Percentiles rank a stretch among this genome's conserved stretches.
phyloP scores from a whole-genome alignment of 2,888 invertebrate species.

The Automeris io region DNA sequence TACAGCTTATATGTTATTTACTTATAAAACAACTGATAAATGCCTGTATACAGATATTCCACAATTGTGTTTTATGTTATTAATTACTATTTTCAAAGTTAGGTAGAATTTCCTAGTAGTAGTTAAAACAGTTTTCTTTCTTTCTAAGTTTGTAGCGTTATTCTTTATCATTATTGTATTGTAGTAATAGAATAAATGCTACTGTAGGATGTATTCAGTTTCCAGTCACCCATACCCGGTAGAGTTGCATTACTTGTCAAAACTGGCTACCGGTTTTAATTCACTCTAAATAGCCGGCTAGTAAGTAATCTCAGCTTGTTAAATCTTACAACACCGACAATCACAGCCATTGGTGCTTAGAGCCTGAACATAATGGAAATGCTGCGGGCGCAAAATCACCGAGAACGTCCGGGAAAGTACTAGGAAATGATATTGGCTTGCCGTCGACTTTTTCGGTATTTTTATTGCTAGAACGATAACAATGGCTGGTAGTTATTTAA shows the following conservation, averaged over 20 bases:
- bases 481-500: conserved; percentile 19
- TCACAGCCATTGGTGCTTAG: conserved; percentile 31
- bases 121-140: too few relatives aligned
- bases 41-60: too few relatives aligned
- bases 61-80: too few relatives aligned
- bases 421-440: conserved; percentile 32
- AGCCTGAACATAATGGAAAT: conserved; percentile 33
- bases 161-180: too few relatives aligned
- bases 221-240: not conserved
- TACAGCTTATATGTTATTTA: too few relatives aligned
- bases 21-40: too few relatives aligned
- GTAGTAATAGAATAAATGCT: too few relatives aligned
- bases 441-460: conserved; percentile 22
- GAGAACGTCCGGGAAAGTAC: conserved; percentile 55
- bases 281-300: conserved; percentile 25
- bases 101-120: too few relatives aligned
- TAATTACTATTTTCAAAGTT: too few relatives aligned
- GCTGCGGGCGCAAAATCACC: conserved; percentile 40
- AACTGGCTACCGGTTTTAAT: conserved; percentile 14
- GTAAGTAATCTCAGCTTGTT: conserved; percentile 36
- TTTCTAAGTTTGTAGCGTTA: too few relatives aligned
- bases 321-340: conserved; percentile 37
- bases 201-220: too few relatives aligned
- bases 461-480: conserved; percentile 23
- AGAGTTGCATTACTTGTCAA: conserved; percentile 1